Base-by-base conservation (phyloP, 2,888 invertebrate genomes). In the Drosophila buzzatii region DNA sequence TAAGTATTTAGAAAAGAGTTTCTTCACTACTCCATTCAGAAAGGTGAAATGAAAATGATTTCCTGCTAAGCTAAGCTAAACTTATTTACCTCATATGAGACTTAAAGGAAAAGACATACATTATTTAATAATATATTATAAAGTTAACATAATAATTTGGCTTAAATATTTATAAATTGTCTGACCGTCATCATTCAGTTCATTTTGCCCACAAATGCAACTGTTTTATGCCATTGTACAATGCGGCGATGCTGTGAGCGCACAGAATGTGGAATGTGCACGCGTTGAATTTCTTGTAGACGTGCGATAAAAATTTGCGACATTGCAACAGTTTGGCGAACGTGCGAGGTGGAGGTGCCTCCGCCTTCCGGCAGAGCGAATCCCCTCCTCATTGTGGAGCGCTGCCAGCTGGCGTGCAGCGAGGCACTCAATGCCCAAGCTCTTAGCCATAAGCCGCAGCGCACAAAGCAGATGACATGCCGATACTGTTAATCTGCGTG, bases 251-350 rank as follows among this genome's bases (percentile, higher is more conserved):
- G 77, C 86, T 73, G 71, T 79, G 77, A 73, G 82, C 82, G 72
- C 82, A 79, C 81, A 85, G 84, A 76, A 76, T 89, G 88, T 85
- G 89, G 89, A 89, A 90, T 87, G 90, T 89, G 89, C 90, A 91
- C 91, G 89, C 86, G 81, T 89, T 85, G 85, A 91, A 91, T 91
- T 90, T 90, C 90, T 83, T 89, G 85, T 86, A 89, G 90, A 91
- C 91, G 91, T 89, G 88, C 87, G 91, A 91, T 91, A 91, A 91
- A 91, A 91, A 91, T 91, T 90, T 91, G 91, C 87, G 90, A 92
- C 91, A 91, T 91, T 91, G 90, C 90, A 90, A 87, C 82, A 90
- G 85, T 79, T 90, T 86, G 76, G 82, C 67, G 76, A 79, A 79
- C 85, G 89, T 86, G 86, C 80, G 71, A 82, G 70, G 51, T 60